phyloP scores from a whole-genome alignment of 2,888 invertebrate genomes.

The Gibbula magus region DNA sequence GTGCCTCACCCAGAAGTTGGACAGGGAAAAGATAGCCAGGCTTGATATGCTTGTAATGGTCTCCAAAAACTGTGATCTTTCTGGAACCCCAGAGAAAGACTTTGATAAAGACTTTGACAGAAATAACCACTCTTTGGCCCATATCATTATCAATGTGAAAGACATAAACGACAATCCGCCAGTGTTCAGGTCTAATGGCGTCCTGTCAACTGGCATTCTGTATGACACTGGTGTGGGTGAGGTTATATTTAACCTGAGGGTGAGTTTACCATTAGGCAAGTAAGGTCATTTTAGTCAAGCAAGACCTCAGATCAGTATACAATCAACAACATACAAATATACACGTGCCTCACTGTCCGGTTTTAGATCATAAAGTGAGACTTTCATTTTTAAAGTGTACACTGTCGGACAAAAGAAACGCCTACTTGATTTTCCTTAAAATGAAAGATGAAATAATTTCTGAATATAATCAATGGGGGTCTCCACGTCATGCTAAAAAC shows the following conservation, averaged over 20 bases:
- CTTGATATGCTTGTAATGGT: neutral
- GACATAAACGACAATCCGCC: slow-evolving; percentile 72
- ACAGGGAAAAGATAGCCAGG: neutral
- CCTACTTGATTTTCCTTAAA: too few species aligned
- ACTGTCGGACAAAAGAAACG: too few species aligned
- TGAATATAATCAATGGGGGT: too few species aligned
- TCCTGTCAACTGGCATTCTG: neutral
- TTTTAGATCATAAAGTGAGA: too few species aligned
- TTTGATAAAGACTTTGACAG: neutral
- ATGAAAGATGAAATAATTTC: too few species aligned
- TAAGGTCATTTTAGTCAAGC: too few species aligned
- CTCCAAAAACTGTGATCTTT: neutral
- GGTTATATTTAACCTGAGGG: neutral
- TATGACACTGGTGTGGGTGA: neutral
- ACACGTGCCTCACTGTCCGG: neutral
- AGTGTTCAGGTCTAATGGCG: slow-evolving; percentile 43
- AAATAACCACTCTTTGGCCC: slow-evolving; percentile 25
- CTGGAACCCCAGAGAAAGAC: neutral
- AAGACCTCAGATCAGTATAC: too few species aligned
- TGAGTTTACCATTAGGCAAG: neutral
- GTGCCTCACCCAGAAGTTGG: neutral
- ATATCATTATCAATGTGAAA: slow-evolving; percentile 60
- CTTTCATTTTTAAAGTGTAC: too few species aligned
- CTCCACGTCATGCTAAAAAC: too few species aligned
- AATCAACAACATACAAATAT: too few species aligned